Conservation (phyloP, 2,113 vertebrate genomes). For the Petroica traversi region DNA sequence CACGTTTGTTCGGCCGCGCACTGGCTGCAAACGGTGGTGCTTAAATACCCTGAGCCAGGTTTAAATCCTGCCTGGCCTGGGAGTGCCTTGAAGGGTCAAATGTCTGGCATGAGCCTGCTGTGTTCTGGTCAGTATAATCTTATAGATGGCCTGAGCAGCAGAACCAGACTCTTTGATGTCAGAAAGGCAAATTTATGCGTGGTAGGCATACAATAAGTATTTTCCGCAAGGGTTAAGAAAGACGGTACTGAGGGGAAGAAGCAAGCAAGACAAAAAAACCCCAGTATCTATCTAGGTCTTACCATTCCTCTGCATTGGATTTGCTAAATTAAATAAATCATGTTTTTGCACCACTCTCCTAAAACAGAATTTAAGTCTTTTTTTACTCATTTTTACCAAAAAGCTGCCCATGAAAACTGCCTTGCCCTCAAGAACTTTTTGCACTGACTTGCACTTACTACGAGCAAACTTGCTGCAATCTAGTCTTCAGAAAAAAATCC, state of each 20-base stretch:
- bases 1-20: slow-evolving; percentile 53
- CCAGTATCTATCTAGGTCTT: background rate
- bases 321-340: background rate
- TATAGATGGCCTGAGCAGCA: slow-evolving; percentile 45
- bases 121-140: slow-evolving; percentile 58
- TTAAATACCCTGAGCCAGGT: background rate
- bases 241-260: background rate
- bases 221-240: background rate
- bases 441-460: background rate
- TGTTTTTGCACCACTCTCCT: background rate
- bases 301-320: background rate
- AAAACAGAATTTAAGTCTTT: background rate
- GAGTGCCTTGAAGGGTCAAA: slow-evolving; percentile 63
- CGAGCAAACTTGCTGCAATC: background rate
- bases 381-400: background rate
- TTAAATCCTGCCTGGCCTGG: slow-evolving; percentile 45
- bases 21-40: background rate
- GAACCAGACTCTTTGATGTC: slow-evolving; percentile 44
- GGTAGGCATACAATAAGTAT: background rate
- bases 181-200: background rate
- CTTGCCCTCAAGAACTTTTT: background rate
- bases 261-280: background rate
- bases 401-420: background rate
- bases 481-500: background rate
- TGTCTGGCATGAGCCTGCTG: slow-evolving; percentile 51